Base-by-base conservation (phyloP, 2,113 vertebrate species). In the Hippocampus guttulatus region DNA sequence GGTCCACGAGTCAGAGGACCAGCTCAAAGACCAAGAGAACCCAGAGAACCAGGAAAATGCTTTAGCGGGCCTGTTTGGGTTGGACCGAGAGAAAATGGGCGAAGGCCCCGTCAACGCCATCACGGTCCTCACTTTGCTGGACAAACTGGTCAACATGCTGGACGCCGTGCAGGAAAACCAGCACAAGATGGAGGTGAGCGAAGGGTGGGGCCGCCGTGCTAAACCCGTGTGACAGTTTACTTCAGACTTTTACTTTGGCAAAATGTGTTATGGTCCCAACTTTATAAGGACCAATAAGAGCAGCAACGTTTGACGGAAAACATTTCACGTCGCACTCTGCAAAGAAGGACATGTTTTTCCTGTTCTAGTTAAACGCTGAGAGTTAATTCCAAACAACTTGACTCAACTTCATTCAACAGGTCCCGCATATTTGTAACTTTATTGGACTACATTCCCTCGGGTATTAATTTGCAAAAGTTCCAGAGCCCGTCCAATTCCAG, bases 81-180 rank as follows among this genome's bases (percentile, higher is more conserved):
- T 85, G 0, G 87, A 80, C 57, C 58, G 64, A 2, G 85, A 86
- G 45, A 77, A 76, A 21, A 75, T 85, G 62, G 58, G 70, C 69
- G 86, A 87, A 64, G 88, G 88, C 54, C 95, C 95, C 1, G 95
- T 98, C 74, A 98, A 96, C 51, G 96, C 96, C 63, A 94, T 98
- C 88, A 99, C 96, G 0, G 97, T 98, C 54, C 93, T 97, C 80
- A 95, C 95, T 0, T 92, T 98, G 49, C 92, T 99, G 82, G 96
- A 99, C 86, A 97, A 98, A 82, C 91, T 99, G 84, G 95, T 98
- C 18, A 93, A 93, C 79, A 99, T 98, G 97, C 70, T 98, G 91
- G 95, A 97, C 70, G 57, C 88, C 0, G 94, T 98, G 77, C 95
- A 96, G 88, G 94, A 95, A 54, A 94, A 96, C 76, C 97, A 99